Base-by-base conservation (phyloP, 2,888 invertebrate genomes). In the Trissolcus japonicus region DNA sequence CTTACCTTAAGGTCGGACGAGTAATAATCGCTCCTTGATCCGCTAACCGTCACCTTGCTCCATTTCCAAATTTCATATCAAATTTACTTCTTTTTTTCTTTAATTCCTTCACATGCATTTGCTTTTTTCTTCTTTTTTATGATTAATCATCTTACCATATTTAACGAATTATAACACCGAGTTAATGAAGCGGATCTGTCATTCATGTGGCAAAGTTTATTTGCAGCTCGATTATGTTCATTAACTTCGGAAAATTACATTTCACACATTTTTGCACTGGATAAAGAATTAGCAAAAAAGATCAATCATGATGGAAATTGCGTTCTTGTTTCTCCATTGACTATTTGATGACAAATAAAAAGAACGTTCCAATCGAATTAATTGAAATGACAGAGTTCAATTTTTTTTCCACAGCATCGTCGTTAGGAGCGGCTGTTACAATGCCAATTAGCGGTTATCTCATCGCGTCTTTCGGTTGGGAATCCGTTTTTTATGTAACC, bases 401-500 rank as follows among this genome's bases (percentile, higher is more conserved):
- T 35, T 7, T 35, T 35, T 35, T 35, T 29, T 19, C 83, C 85
- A 41, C 88, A 95, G 96, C 97, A 7, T 95, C 96, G 19, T 95
- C 96, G 6, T 91, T 98, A 82, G 98, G 98, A 16, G 98, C 97
- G 25, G 96, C 98, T 6, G 90, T 97, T 51, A 96, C 96, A 0
- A 94, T 97, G 93, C 97, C 97, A 0, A 91, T 96, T 78, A 95
- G 95, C 83, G 96, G 96, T 14, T 93, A 93, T 84, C 92, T 97
- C 68, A 95, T 96, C 80, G 93, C 93, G 6, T 92, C 93, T 73
- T 91, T 94, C 66, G 96, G 97, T 11, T 97, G 97, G 97, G 94
- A 95, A 80, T 95, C 95, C 0, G 95, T 96, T 16, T 97, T 97
- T 91, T 97, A 97, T 89, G 92, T 95, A 77, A 96, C 96, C 66